Conservation (phyloP, 2,113 vertebrate species). For the Chloebia gouldiae region DNA sequence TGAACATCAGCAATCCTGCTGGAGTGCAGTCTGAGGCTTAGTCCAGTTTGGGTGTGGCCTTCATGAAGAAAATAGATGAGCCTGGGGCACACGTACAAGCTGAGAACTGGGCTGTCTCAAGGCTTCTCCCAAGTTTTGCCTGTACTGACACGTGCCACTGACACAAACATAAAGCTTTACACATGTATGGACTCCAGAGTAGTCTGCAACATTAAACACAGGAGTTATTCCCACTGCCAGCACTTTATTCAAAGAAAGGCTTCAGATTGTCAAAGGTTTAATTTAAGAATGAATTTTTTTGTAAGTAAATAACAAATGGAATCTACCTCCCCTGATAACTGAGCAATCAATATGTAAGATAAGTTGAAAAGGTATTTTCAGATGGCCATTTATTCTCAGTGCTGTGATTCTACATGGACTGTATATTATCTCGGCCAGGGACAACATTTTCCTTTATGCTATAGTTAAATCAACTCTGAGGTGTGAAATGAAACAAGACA, state of each 20-base stretch:
- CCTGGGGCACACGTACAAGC: accelerated
- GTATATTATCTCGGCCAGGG: neutral
- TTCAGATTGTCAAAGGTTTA: neutral
- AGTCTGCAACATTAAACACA: neutral
- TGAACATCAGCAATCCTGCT: neutral
- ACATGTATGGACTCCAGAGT: neutral
- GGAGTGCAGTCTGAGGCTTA: accelerated
- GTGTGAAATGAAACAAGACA: slow-evolving; percentile 23
- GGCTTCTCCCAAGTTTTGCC: neutral
- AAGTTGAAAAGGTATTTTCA: slow-evolving; percentile 1
- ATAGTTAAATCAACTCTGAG: slow-evolving; percentile 7
- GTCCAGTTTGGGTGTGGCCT: neutral
- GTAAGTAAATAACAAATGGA: neutral
- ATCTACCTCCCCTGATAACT: neutral
- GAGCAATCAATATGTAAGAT: slow-evolving; percentile 1
- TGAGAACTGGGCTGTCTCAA: neutral
- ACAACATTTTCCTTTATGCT: neutral
- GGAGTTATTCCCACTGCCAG: neutral
- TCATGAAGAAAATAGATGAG: neutral
- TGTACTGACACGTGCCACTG: neutral
- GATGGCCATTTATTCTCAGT: neutral
- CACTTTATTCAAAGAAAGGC: neutral
- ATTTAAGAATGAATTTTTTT: neutral
- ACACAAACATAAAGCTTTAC: neutral
- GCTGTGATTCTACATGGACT: neutral